Evolutionary conservation across 2,888 invertebrate genomes (phyloP).

Genomic region (Conomelus anceps): DNA sequence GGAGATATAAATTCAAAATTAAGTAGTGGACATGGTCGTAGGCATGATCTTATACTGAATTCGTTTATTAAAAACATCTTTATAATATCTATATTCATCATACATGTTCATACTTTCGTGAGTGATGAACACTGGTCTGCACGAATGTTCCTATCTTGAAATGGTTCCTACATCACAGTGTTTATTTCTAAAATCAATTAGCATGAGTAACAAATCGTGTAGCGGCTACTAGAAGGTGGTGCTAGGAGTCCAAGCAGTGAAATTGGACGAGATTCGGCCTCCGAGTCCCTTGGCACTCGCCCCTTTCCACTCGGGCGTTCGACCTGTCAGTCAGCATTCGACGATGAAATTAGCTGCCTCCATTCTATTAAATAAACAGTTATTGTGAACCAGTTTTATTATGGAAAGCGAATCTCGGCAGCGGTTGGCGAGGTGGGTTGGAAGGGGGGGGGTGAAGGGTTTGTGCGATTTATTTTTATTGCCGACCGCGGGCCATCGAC

Average conservation of each 20-base stretch:
- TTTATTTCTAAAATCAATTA: background rate
- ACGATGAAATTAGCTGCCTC: background rate
- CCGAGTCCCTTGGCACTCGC: background rate
- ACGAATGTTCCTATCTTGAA: background rate
- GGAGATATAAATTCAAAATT: too few species aligned
- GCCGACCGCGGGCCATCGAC: background rate
- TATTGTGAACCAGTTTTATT: background rate
- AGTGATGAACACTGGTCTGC: background rate
- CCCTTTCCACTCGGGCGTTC: too few species aligned
- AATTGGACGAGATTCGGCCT: background rate
- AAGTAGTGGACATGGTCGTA: too few species aligned
- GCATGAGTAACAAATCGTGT: background rate
- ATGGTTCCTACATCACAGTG: background rate
- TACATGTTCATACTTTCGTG: background rate
- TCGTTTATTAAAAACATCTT: too few species aligned
- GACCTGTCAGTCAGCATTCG: background rate
- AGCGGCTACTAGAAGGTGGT: background rate
- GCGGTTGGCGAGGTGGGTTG: background rate
- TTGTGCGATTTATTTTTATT: background rate
- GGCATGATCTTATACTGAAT: too few species aligned
- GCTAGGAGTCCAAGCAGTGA: background rate
- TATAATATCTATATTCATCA: too few species aligned
- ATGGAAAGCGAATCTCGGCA: background rate
- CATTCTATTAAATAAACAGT: background rate
- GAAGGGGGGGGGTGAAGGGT: background rate